phyloP scores from a whole-genome alignment of 1,140 invertebrate genomes.

The Rhynchophorus ferrugineus region DNA sequence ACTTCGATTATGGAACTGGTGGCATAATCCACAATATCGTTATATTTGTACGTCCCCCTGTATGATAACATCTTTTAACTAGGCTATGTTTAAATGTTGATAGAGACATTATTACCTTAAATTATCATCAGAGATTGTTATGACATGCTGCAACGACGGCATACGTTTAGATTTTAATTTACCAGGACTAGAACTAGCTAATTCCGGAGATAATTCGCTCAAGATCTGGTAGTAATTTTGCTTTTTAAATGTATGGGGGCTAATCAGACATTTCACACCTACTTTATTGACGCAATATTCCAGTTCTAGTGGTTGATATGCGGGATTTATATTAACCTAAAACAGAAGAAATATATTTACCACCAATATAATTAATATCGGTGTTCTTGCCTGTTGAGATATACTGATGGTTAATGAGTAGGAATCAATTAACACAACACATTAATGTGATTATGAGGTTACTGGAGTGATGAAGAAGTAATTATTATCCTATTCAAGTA shows the following conservation, averaged over 20 bases:
- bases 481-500: too few relatives aligned
- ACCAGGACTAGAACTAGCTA: conserved; percentile 39
- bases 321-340: conserved; percentile 78
- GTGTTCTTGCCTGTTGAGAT: too few relatives aligned
- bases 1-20: conserved; percentile 30
- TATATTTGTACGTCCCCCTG: conserved; percentile 55
- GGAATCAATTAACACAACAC: too few relatives aligned
- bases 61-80: conserved; percentile 33
- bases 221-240: conserved; percentile 70
- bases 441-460: too few relatives aligned
- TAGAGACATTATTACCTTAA: too few relatives aligned
- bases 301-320: conserved; percentile 69
- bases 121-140: conserved; percentile 26
- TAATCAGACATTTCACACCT: conserved; percentile 61
- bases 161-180: conserved; percentile 35
- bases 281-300: conserved; percentile 76
- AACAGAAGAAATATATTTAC: conserved; percentile 11
- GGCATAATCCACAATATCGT: conserved; percentile 47
- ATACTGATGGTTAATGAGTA: too few relatives aligned
- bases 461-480: too few relatives aligned
- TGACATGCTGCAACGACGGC: conserved; percentile 29
- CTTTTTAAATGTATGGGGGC: conserved; percentile 55
- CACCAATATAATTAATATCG: too few relatives aligned
- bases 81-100: too few relatives aligned
- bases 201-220: conserved; percentile 45